Evolutionary conservation across 1,140 invertebrate species (phyloP), one percentile per base, ranked within the genome.

Genomic region (Cyclargus thomasi): DNA sequence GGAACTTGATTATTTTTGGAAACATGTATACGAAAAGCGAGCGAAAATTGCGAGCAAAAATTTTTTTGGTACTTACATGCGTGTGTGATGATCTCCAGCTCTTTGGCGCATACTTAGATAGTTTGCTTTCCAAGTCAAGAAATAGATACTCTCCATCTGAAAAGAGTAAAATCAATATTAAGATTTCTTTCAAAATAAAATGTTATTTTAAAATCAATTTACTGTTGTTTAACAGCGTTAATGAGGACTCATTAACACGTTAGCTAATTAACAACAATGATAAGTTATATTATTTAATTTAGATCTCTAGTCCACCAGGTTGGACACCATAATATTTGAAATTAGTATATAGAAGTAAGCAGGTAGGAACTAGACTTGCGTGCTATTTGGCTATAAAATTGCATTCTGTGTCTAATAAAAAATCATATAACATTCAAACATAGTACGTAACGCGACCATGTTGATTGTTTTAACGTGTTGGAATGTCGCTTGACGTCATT

Each of bases 51-150:
- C 20, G 1, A 63, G 22, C 16, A 16, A 21, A 1, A 47, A 47
- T 29, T 29, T 29, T 29, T 6, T 29, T 7, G 1, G 6, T 18
- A 94, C 95, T 95, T 93, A 97, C 97, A 92, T 97, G 95, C 80
- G 96, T 96, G 88, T 96, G 95, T 68, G 97, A 97, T 70, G 96
- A 96, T 87, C 97, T 95, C 97, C 97, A 98, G 90, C 95, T 96
- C 91, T 98, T 98, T 76, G 97, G 96, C 71, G 97, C 97, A 92
- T 98, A 97, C 92, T 98, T 99, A 80, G 96, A 97, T 77, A 99
- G 92, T 91, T 98, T 99, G 92, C 95, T 97, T 82, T 98, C 97
- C 77, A 95, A 94, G 86, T 98, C 97, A 81, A 97, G 94, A 91
- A 99, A 99, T 68, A 98, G 93, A 90, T 97, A 98, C 92, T 98